Base-by-base conservation (phyloP, 2,113 vertebrate species). In the Nothocercus nigrocapillus region DNA sequence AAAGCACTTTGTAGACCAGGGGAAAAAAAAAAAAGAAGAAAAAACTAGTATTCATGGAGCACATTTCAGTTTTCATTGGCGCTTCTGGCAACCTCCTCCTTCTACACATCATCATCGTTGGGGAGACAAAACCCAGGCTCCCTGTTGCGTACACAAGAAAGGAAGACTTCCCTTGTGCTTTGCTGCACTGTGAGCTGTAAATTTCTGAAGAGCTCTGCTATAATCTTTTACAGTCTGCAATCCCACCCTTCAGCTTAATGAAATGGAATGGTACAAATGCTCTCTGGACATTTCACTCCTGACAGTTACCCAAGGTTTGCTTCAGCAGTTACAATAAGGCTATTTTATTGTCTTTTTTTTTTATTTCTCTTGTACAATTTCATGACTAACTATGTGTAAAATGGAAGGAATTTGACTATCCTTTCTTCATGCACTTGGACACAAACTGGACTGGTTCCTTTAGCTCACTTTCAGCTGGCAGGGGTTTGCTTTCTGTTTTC, bases 381-480 rank as follows among this genome's bases (percentile, higher is more conserved):
- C 96, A 96, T 97, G 97, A 97, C 90, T 96, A 95, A 95, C 89
- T 96, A 70, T 98, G 96, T 97, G 97, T 98, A 97, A 98, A 97
- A 97, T 97, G 97, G 97, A 98, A 98, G 91, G 98, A 98, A 98
- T 98, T 97, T 94, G 84, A 94, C 93, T 96, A 95, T 93, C 67
- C 85, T 94, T 91, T 88, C 88, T 96, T 96, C 92, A 97, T 98
- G 93, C 97, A 97, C 38, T 95, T 97, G 97, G 97, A 98, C 89
- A 87, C 90, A 91, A 97, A 95, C 86, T 95, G 94, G 95, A 94
- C 74, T 85, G 36, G 92, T 97, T 97, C 93, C 95, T 97, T 97
- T 94, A 96, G 95, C 88, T 98, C 90, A 81, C 96, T 96, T 97
- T 96, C 96, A 95, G 95, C 95, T 97, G 97, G 97, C 97, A 97